Evolutionary conservation across 2,888 invertebrate species (phyloP).

Genomic region (Nomada goodeniana): DNA sequence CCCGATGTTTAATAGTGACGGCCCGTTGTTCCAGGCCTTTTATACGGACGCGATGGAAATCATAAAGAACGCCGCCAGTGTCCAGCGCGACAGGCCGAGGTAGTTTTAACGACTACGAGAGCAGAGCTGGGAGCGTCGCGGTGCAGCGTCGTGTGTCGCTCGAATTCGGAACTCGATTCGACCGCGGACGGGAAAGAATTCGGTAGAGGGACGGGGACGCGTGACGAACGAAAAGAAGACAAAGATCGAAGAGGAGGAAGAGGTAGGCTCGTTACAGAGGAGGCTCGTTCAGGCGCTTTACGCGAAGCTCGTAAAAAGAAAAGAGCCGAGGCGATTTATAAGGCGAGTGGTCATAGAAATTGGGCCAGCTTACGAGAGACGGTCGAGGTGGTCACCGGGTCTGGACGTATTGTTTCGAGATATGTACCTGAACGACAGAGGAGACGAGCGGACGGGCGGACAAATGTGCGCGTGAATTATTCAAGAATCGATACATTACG

Average conservation of each 20-base stretch:
- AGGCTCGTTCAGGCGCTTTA: slow-evolving; percentile 61
- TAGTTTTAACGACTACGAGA: slow-evolving; percentile 66
- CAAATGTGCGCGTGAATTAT: too few relatives aligned
- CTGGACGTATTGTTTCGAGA: slow-evolving; percentile 35
- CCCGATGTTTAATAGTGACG: slow-evolving; percentile 38
- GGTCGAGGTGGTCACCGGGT: slow-evolving; percentile 47
- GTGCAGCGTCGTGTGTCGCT: slow-evolving; percentile 4
- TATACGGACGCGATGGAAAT: slow-evolving; percentile 47
- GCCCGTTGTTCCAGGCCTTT: slow-evolving; percentile 41
- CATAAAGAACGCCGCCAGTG: slow-evolving; percentile 58
- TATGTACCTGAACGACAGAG: slow-evolving; percentile 9
- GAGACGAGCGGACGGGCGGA: slow-evolving; percentile 6
- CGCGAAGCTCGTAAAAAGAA: slow-evolving; percentile 67
- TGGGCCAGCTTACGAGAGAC: slow-evolving; percentile 68
- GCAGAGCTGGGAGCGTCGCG: neutral
- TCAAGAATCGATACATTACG: slow-evolving; percentile 34
- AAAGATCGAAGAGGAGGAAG: slow-evolving; percentile 9
- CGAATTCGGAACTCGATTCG: slow-evolving; percentile 37
- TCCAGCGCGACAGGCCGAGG: slow-evolving; percentile 59
- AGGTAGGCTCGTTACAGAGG: slow-evolving; percentile 58
- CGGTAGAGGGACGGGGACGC: neutral
- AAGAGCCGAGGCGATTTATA: slow-evolving; percentile 62
- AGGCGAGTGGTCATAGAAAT: slow-evolving; percentile 67
- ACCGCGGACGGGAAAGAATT: neutral
- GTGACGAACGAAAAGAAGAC: slow-evolving; percentile 14